Percentiles rank a stretch among this genome's conserved stretches.
Evolutionary conservation across 2,888 invertebrate genomes (phyloP).

Genomic region (Drosophila quasianomalipes): DNA sequence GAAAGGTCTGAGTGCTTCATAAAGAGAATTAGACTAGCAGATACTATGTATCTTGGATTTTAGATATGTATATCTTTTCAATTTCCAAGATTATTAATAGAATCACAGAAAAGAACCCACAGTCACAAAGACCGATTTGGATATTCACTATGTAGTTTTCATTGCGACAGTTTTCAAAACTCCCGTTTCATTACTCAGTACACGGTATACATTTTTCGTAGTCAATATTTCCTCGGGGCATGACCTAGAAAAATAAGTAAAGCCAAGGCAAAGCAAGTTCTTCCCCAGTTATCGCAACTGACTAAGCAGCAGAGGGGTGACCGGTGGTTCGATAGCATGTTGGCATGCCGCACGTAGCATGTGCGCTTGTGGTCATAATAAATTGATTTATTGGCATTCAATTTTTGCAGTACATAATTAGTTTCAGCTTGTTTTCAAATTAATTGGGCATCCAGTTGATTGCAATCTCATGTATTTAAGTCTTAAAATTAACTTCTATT

Average conservation of each 20-base stretch:
- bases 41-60: constrained; percentile 8
- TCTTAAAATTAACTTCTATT: constrained; percentile 14
- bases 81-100: neutral
- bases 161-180: neutral
- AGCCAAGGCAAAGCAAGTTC: constrained; percentile 15
- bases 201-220: constrained; percentile 29
- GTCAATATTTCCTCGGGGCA: constrained; percentile 14
- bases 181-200: accelerated
- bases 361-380: constrained; percentile 49
- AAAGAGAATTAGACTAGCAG: neutral
- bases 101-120: neutral
- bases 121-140: neutral
- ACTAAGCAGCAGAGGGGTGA: constrained; percentile 30
- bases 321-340: neutral
- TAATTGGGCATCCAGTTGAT: constrained; percentile 63
- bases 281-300: constrained; percentile 26
- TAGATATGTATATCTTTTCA: neutral
- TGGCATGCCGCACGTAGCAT: constrained; percentile 33
- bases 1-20: neutral
- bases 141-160: neutral
- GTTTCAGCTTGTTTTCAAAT: constrained; percentile 59
- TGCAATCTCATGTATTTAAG: constrained; percentile 54
- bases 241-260: constrained; percentile 71
- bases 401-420: constrained; percentile 69
- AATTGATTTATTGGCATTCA: constrained; percentile 73